These are phyloP conservation scores for Ceratina australensis DNA, from an alignment of 1,140 invertebrate species.

Conservation along the genomic window DNA sequence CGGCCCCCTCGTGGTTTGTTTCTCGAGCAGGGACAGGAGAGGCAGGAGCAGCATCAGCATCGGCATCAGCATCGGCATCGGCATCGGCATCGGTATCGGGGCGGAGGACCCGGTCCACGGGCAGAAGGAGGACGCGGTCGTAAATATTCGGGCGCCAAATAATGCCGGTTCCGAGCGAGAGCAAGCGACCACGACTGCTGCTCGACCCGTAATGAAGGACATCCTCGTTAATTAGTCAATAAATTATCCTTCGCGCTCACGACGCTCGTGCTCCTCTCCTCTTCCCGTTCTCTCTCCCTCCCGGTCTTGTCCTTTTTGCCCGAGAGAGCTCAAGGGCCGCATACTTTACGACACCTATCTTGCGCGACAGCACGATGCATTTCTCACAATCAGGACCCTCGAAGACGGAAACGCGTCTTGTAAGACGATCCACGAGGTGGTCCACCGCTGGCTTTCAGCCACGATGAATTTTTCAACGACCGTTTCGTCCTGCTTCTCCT, in stretches of 20 bases:
- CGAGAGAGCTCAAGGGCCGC: constrained; percentile 54
- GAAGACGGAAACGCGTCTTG: constrained; percentile 65
- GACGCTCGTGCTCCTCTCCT: constrained; percentile 65
- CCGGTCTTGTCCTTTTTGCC: constrained; percentile 55
- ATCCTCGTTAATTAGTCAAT: constrained; percentile 79
- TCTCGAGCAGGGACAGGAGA: constrained; percentile 37
- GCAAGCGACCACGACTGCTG: constrained; percentile 68
- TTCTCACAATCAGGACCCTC: constrained; percentile 64
- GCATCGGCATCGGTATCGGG: constrained; percentile 53
- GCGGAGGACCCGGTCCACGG: constrained; percentile 54
- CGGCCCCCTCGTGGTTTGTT: constrained; percentile 31
- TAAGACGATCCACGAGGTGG: constrained; percentile 63
- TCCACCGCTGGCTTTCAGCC: constrained; percentile 51
- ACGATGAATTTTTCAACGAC: constrained; percentile 49
- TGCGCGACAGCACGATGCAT: constrained; percentile 61
- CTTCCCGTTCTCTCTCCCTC: constrained; percentile 30
- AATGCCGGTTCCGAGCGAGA: constrained; percentile 69
- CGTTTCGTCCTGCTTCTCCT: constrained; percentile 19
- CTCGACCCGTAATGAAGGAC: constrained; percentile 78
- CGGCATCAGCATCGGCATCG: constrained; percentile 41
- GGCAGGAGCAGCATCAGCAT: constrained; percentile 28
- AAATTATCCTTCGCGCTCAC: constrained; percentile 77
- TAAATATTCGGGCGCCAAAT: constrained; percentile 78
- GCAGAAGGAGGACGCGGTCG: constrained; percentile 70
- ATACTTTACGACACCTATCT: constrained; percentile 72